phyloP scores from a whole-genome alignment of 2,888 invertebrate species.

The Pollenia angustigena region DNA sequence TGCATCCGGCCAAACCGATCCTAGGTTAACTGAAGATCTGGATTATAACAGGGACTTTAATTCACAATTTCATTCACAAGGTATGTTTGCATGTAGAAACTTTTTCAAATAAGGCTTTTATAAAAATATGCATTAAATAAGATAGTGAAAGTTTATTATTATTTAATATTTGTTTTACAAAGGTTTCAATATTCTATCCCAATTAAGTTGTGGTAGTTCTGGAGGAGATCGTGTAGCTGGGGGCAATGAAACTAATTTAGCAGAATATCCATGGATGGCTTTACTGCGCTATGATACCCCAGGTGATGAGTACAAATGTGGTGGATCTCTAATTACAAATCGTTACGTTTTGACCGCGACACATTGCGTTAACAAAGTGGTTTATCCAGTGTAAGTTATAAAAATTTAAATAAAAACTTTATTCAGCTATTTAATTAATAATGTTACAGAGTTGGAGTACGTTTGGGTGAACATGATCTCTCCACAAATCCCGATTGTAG shows the following conservation, averaged over 20 bases:
- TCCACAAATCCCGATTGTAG: constrained; percentile 80
- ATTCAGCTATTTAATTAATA: not conserved
- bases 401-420: not conserved
- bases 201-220: constrained; percentile 85
- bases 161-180: not conserved
- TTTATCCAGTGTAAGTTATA: constrained; percentile 76
- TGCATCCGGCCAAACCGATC: not conserved
- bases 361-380: constrained; percentile 77
- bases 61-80: constrained; percentile 57
- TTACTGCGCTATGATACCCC: constrained; percentile 86
- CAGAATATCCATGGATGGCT: constrained; percentile 91
- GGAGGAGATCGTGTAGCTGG: constrained; percentile 86
- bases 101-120: not conserved
- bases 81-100: constrained; percentile 24
- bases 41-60: constrained; percentile 39
- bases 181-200: constrained; percentile 76
- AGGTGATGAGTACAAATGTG: constrained; percentile 81
- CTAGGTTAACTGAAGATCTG: constrained; percentile 54
- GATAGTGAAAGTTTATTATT: not conserved
- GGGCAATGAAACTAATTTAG: constrained; percentile 87
- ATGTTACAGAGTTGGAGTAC: constrained; percentile 80
- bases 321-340: constrained; percentile 80
- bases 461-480: constrained; percentile 84
- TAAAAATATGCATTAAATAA: too few relatives aligned
- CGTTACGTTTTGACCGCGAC: constrained; percentile 81